Base-by-base conservation (phyloP, 2,113 vertebrate species). In the Calonectris borealis region DNA sequence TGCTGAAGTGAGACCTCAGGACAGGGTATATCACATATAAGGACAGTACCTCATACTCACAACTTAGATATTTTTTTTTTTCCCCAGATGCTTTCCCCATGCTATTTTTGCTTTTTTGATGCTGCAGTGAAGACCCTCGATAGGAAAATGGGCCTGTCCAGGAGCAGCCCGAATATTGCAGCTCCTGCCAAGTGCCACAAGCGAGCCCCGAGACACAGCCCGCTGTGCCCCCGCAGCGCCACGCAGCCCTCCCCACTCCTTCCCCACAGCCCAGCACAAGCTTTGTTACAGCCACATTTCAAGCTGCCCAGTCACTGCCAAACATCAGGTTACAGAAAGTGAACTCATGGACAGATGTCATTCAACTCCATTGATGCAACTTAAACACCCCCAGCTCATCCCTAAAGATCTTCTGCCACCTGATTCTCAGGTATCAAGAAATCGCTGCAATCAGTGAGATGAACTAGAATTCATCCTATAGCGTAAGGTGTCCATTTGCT, bases 331-430 rank as follows among this genome's bases (percentile, higher is more conserved):
- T 58, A 31, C 34, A n/a, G 21, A 19, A 61, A 75, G 32, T 20
- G 22, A 55, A n/a, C 29, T 42, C 29, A 6, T 0, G 0, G 38
- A 10, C 42, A 24, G 15, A 36, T 34, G 34, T 24, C 1, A 0
- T 29, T 48, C 42, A 51, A 8, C 48, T 40, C 48, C 48, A 36
- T 3, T 10, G 49, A 64, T 15, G 10, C 38, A 52, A 21, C 32
- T 29, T 32, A 8, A 94, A 55, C 60, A 34, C 20, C 36, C 34
- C 25, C 31, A 48, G 10, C 31, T 65, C 38, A n/a, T 34, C 44
- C 38, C 38, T 48, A 16, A 57, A 42, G 34, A 18, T 42, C 49
- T 57, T 14, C 62, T 29, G 34, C 32, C 17, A 13, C 5, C 17
- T 4, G 12, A 44, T 38, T 34, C 32, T 44, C 34, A 16, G 57